Evolutionary conservation across 2,797 vertebrate species (phyloP), one percentile per base, ranked within the genome.

Genomic region (Danio aesculapii): DNA sequence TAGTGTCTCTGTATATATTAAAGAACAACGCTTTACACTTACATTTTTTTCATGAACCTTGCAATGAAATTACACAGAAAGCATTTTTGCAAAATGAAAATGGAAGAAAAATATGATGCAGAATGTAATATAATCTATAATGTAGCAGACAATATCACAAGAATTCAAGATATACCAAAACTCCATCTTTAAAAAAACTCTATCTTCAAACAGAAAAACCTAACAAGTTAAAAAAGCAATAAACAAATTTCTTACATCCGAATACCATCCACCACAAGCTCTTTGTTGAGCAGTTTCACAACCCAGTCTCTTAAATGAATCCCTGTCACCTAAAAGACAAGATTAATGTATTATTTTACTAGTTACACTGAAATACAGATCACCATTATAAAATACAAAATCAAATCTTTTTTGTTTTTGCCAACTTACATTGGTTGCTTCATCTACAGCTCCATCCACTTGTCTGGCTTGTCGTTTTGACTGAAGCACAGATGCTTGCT

Each of bases 201-300:
- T 30, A 21, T 12, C 46, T 12, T 6, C 17, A 67, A 47, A 46
- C 8, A 70, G 30, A 30, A 30, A 30, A 57, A 63, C 44, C 5
- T 12, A 59, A 19, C 6, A 3, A 52, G 47, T 5, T 13, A 7
- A 6, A 1, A 50, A 74, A 39, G 12, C 1, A 41, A 21, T 17
- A 46, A 13, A 11, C 11, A 59, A 70, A 49, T 43, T 59, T 86
- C 88, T 85, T 85, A 94, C 94, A 70, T 13, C 39, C 88, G 89
- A 66, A 91, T 81, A 76, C 94, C 94, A 70, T 94, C 91, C 7
- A 95, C 89, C 88, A 88, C 93, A 44, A 95, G 82, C 16, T 91
- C 91, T 3, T 73, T 84, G 5, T 8, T 52, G 66, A 78, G 89
- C 12, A 76, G 87, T 77, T 84, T 90, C 58, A 94, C 64, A 41